Conservation (phyloP, 2,113 vertebrate species). For the Charadrius vociferus region DNA sequence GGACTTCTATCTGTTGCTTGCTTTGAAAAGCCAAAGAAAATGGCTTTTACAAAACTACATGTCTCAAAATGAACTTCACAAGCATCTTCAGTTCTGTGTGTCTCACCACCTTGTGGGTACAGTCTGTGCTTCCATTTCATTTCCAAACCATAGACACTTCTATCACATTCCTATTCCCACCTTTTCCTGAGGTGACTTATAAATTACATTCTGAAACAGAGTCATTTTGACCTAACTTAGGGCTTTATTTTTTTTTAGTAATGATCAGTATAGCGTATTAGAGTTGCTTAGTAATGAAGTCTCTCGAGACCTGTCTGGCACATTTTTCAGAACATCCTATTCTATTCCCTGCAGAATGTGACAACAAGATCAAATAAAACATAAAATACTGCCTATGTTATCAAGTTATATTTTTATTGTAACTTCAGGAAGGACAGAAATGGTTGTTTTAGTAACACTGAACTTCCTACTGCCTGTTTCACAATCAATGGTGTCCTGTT, state of each 20-base stretch:
- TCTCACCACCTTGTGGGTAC: neutral
- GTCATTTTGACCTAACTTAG: neutral
- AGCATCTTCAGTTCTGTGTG: neutral
- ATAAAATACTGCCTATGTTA: neutral
- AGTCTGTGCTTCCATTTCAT: neutral
- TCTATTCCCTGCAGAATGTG: neutral
- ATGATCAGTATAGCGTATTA: constrained; percentile 16
- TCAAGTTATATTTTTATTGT: neutral
- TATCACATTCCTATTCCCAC: constrained; percentile 1
- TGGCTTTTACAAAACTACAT: neutral
- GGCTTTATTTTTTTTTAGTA: neutral
- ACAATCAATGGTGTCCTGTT: neutral
- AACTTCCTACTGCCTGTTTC: neutral
- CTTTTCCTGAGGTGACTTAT: constrained; percentile 7
- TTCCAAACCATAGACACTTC: neutral
- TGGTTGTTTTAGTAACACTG: neutral
- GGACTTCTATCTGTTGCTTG: neutral
- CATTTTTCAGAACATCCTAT: constrained; percentile 41
- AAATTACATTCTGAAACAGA: neutral
- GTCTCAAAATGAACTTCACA: neutral
- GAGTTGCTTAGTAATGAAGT: constrained; percentile 51
- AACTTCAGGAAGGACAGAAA: neutral
- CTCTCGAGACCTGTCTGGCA: constrained; percentile 1
- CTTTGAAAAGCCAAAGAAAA: neutral
- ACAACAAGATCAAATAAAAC: constrained; percentile 15